phyloP scores from a whole-genome alignment of 2,888 invertebrate species.

The Lasioglossum marginatum region DNA sequence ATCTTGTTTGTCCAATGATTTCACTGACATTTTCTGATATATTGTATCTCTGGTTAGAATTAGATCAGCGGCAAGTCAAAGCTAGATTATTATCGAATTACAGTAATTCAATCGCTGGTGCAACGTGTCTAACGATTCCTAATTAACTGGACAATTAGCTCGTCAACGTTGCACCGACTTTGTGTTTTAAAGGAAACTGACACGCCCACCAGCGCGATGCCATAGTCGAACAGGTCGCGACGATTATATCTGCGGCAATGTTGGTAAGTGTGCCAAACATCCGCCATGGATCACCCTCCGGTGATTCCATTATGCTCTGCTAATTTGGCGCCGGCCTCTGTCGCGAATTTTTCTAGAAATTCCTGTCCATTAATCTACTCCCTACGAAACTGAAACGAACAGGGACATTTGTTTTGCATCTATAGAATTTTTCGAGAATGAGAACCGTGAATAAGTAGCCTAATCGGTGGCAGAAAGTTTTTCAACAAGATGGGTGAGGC shows the following conservation, averaged over 20 bases:
- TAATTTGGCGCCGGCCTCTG: slow-evolving; percentile 43
- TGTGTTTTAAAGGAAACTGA: slow-evolving; percentile 56
- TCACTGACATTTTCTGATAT: background rate
- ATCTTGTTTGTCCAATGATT: background rate
- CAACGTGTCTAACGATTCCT: background rate
- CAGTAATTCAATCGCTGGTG: background rate
- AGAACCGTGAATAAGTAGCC: background rate
- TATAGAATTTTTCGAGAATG: background rate
- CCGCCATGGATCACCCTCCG: slow-evolving; percentile 62
- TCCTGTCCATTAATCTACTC: background rate
- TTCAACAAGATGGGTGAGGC: background rate
- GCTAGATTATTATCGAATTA: background rate
- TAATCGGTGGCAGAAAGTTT: background rate
- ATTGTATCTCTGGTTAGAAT: no score
- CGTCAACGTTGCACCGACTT: slow-evolving; percentile 29
- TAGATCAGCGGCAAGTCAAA: background rate
- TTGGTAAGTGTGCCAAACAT: slow-evolving; percentile 70
- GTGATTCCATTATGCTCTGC: slow-evolving; percentile 48
- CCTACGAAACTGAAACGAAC: background rate
- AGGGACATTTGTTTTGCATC: background rate
- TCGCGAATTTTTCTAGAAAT: background rate
- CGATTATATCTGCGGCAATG: slow-evolving; percentile 56
- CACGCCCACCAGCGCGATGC: slow-evolving; percentile 60
- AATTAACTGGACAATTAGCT: slow-evolving; percentile 5
- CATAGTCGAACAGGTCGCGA: slow-evolving; percentile 53